phyloP scores from a whole-genome alignment of 2,888 invertebrate species.

The Vanessa cardui region DNA sequence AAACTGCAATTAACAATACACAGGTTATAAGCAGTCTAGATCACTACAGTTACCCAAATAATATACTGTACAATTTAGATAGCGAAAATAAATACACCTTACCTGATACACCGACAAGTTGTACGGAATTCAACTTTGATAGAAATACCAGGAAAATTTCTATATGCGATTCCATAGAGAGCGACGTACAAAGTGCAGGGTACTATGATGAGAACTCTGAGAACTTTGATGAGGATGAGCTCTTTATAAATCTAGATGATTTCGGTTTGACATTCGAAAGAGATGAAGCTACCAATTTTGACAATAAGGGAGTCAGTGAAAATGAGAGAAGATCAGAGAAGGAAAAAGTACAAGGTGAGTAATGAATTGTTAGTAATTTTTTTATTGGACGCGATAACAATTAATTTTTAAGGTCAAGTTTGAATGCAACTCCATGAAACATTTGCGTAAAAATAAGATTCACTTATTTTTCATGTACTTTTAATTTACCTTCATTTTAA shows the following conservation, averaged over 20 bases:
- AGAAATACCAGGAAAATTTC: constrained; percentile 68
- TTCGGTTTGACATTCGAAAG: constrained; percentile 69
- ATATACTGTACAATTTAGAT: constrained; percentile 70
- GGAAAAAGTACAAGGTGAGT: constrained; percentile 66
- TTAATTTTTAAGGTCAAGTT: background rate
- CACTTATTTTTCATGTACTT: too few species aligned
- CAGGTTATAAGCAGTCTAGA: constrained; percentile 66
- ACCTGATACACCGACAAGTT: constrained; percentile 75
- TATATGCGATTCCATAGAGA: constrained; percentile 72
- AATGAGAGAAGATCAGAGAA: constrained; percentile 57
- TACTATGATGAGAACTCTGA: constrained; percentile 76
- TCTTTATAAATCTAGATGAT: constrained; percentile 75
- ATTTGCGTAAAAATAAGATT: too few species aligned
- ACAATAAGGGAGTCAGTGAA: constrained; percentile 46
- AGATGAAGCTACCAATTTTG: constrained; percentile 50
- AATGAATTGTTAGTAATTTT: background rate
- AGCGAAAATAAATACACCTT: constrained; percentile 63
- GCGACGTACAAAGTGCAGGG: constrained; percentile 70
- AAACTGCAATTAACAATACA: constrained; percentile 43
- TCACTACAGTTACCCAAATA: constrained; percentile 77
- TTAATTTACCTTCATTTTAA: too few species aligned
- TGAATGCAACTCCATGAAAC: too few species aligned
- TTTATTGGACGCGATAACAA: background rate
- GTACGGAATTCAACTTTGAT: constrained; percentile 70
- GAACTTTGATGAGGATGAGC: constrained; percentile 74